These are phyloP conservation scores for Isurus oxyrinchus DNA, from an alignment of 2,113 vertebrate species.

Conservation along the genomic window DNA sequence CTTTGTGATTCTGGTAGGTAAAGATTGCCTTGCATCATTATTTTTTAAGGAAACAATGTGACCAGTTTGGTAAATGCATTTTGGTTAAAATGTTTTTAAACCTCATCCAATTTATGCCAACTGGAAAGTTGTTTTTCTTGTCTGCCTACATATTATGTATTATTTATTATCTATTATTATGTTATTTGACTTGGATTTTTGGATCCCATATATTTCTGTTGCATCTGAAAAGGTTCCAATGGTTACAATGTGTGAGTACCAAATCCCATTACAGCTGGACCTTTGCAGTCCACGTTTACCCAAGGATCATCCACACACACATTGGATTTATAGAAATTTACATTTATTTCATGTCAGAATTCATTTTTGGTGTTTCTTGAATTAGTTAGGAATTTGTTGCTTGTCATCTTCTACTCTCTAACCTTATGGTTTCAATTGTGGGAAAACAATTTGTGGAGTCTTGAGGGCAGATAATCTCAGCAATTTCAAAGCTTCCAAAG, in stretches of 20 bases:
- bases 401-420: neutral
- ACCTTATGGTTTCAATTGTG: neutral
- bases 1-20: constrained; percentile 59
- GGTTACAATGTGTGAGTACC: neutral
- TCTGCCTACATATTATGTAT: neutral
- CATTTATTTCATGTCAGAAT: neutral
- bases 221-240: neutral
- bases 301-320: neutral
- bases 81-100: neutral
- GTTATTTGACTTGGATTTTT: neutral
- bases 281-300: neutral
- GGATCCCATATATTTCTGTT: neutral
- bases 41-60: neutral
- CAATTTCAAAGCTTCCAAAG: neutral
- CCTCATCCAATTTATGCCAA: neutral
- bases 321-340: neutral
- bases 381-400: neutral
- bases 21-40: neutral
- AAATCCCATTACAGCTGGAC: neutral
- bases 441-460: neutral
- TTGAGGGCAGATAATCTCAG: neutral
- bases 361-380: neutral
- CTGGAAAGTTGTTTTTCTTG: neutral
- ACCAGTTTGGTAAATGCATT: neutral
- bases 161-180: neutral